Base-by-base conservation (phyloP, 2,113 vertebrate species). In the Glaucidium brasilianum region DNA sequence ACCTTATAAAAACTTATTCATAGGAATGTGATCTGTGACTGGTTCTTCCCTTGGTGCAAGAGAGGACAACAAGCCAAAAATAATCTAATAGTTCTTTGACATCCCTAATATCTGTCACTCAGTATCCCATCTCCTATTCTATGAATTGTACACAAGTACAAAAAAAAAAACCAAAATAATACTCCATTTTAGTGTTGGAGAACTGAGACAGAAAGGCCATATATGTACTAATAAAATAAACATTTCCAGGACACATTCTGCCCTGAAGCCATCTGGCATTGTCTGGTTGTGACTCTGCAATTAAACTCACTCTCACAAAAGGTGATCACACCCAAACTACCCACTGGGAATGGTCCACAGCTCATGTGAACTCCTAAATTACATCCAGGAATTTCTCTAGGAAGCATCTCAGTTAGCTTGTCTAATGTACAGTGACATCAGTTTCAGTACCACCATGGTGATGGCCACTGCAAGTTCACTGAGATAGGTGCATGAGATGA, bases 401-500 rank as follows among this genome's bases (percentile, higher is more conserved):
- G 27, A 91, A 58, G 34, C 10, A 11, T 11, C 5, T 66, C 37
- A 52, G 9, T 32, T 82, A 25, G 19, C 29, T 47, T 55, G 11
- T 27, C 12, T 59, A 55, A 82, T 11, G 8, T 30, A 55, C 3
- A 1, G 1, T 55, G 26, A n/a, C 5, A 83, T 32, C 34, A 68
- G 30, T 15, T 63, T 25, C 35, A 62, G 23, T 56, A 25, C 39
- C 59, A 30, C 26, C 12, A 7, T 2, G 7, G 20, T 43, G 49
- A 29, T 27, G 32, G 10, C 4, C 16, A 9, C 15, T 49, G 34
- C 16, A 37, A 55, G 47, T n/a, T 21, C 6, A 10, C 15, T 19
- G 25, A 49, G 13, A 53, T 4, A 49, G 3, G 5, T 27, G 3
- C 27, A 34, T 0, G 0, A 52, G 7, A 18, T 41, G 8, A 37